Evolutionary conservation across 2,797 vertebrate genomes (phyloP), one percentile per base, ranked within the genome.

Genomic region (Fistularia tabacaria): DNA sequence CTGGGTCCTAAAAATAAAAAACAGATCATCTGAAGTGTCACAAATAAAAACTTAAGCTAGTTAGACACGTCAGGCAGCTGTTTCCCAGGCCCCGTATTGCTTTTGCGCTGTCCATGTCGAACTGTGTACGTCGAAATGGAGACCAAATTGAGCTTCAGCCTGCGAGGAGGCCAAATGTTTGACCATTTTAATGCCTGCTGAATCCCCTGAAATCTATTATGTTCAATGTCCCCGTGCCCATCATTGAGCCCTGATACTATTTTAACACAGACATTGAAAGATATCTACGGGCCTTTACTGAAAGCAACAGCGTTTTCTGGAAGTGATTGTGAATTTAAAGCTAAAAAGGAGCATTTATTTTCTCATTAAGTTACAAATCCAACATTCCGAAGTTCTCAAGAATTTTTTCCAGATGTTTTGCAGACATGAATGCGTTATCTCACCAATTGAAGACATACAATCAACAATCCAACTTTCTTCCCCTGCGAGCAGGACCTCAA

Each of bases 1-100:
- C 63, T 62, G 57, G 66, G 56, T 68, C 75, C 87, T 84, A 87
- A 88, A 90, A 90, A 89, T 89, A 90, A 83, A 76, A 79, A 82
- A 70, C 47, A 46, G 80, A 77, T 84, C 80, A 89, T 83, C 72
- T 82, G 67, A 77, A 81, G 57, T 6, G 69, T 68, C 69, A 42
- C 71, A 76, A 83, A 85, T 82, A 77, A 73, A 77, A 79, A 44
- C 67, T 70, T 36, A 15, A 57, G 60, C 79, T 73, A 66, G 77
- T 73, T 60, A 51, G 58, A 64, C 61, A 67, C 46, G 59, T 49
- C 66, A 36, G 51, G 69, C 85, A 88, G 81, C 82, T 88, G 87
- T 86, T 86, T 84, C 42, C 57, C 51, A 45, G 69, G 57, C 62
- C 63, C 45, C 58, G 56, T 57, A 54, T 6, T 8, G 6, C 38